Evolutionary conservation across 1,140 invertebrate species (phyloP).

Genomic region (Tetramorium simillimum): DNA sequence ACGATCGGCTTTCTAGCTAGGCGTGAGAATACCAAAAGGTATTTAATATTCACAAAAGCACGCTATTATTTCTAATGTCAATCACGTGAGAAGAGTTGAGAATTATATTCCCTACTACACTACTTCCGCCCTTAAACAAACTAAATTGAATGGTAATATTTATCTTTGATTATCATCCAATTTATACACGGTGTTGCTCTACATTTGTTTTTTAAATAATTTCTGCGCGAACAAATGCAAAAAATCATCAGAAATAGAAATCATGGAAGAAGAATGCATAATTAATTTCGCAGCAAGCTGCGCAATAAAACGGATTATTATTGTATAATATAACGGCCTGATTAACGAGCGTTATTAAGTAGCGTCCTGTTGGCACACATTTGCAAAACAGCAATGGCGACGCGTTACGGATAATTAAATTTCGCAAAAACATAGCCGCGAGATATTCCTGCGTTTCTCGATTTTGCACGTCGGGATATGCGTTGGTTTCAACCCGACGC

Average conservation of each 20-base stretch:
- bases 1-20: conserved; percentile 19
- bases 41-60: neutral
- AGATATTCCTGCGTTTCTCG: conserved; percentile 28
- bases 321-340: conserved; percentile 37
- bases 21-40: neutral
- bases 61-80: neutral
- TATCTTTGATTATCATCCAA: neutral
- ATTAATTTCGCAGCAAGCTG: conserved; percentile 31
- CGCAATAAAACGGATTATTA: conserved; percentile 43
- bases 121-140: neutral
- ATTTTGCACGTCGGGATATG: conserved; percentile 14
- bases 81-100: neutral
- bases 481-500: neutral
- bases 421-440: conserved; percentile 43
- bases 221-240: neutral
- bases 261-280: conserved; percentile 15
- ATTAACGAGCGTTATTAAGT: conserved; percentile 53
- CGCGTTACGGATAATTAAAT: conserved; percentile 58
- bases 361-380: conserved; percentile 48
- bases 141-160: neutral
- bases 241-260: conserved; percentile 16
- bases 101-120: neutral
- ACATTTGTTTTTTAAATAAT: neutral
- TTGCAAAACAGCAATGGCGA: conserved; percentile 49
- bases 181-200: neutral